These are phyloP conservation scores for Bubo scandiacus DNA, from an alignment of 2,113 vertebrate species.

Conservation along the genomic window DNA sequence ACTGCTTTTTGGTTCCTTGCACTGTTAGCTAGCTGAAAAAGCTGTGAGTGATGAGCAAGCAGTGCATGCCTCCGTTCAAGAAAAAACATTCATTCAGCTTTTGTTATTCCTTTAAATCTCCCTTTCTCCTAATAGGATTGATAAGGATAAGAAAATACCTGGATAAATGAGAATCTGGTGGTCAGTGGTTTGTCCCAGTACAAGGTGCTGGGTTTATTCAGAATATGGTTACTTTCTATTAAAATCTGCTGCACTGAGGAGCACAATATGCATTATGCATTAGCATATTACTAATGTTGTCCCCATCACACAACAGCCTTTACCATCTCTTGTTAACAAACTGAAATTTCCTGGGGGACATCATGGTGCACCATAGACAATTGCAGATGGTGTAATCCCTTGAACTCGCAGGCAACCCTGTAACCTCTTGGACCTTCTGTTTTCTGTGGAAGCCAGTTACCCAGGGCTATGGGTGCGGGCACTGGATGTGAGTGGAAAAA, in stretches of 20 bases:
- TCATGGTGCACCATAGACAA: not conserved
- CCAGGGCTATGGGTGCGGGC: not conserved
- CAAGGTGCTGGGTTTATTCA: not conserved
- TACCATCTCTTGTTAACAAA: not conserved
- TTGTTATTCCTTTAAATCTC: slow-evolving; percentile 15
- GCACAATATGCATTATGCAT: not conserved
- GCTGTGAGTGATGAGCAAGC: slow-evolving; percentile 26
- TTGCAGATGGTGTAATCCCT: not conserved
- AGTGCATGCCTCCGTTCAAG: not conserved
- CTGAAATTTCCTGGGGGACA: not conserved
- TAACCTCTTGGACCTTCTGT: not conserved
- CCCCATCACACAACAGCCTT: not conserved
- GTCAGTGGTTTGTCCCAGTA: not conserved
- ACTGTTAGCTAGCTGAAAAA: slow-evolving; percentile 10
- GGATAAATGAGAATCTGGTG: not conserved
- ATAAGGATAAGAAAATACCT: not conserved
- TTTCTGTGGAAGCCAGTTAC: not conserved
- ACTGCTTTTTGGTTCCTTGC: slow-evolving; percentile 42
- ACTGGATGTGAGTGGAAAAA: not conserved
- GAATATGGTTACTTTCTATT: not conserved
- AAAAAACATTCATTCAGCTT: not conserved
- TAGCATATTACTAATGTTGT: not conserved
- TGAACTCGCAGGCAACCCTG: not conserved
- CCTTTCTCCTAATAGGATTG: not conserved
- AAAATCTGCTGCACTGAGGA: not conserved